Conservation (phyloP, 2,113 vertebrate genomes). For the Pseudorasbora parva region DNA sequence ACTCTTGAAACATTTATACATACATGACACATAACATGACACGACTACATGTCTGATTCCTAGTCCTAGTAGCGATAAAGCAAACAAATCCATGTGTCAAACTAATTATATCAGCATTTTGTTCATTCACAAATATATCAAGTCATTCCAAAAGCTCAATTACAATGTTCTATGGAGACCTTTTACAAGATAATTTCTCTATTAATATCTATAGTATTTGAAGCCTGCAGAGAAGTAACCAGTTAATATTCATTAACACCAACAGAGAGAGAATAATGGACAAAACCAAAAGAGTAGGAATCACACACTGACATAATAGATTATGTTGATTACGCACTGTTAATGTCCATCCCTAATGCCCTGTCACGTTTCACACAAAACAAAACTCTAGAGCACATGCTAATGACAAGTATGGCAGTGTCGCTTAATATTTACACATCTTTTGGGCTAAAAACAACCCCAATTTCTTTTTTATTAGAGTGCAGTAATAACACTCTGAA, state of each 20-base stretch:
- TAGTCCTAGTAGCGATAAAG: slow-evolving; percentile 3
- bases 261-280: neutral
- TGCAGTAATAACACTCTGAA: neutral
- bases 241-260: neutral
- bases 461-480: too few relatives aligned
- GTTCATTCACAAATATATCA: neutral
- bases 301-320: too few relatives aligned
- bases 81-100: slow-evolving; percentile 37
- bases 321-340: too few relatives aligned
- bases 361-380: too few relatives aligned
- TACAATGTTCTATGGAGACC: neutral
- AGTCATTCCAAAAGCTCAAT: neutral
- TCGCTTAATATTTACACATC: too few relatives aligned
- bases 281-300: too few relatives aligned
- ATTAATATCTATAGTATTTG: neutral
- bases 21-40: neutral
- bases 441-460: too few relatives aligned
- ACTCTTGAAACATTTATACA: neutral
- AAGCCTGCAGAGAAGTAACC: neutral
- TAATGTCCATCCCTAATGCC: too few relatives aligned
- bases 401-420: too few relatives aligned
- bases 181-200: neutral
- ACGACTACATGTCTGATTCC: slow-evolving; percentile 30
- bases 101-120: slow-evolving; percentile 25
- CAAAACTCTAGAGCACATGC: too few relatives aligned